Evolutionary conservation across 2,113 vertebrate genomes (phyloP).

Genomic region (Saccopteryx leptura): DNA sequence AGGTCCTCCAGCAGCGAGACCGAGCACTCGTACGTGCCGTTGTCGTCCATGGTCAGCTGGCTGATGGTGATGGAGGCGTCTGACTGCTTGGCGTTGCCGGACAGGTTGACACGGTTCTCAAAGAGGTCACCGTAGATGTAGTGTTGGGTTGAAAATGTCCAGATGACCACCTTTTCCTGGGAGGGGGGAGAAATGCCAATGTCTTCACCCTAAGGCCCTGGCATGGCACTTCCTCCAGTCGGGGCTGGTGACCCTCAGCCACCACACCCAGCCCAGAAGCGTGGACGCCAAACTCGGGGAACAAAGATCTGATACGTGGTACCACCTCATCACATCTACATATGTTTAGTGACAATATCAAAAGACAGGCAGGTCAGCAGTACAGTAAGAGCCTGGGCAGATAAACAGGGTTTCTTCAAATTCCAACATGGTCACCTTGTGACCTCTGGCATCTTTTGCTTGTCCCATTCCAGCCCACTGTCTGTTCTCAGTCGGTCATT

Average conservation of each 20-base stretch:
- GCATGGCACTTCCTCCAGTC: neutral
- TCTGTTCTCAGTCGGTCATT: neutral
- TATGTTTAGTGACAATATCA: neutral
- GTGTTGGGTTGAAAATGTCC: neutral
- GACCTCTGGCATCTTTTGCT: neutral
- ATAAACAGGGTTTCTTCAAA: neutral
- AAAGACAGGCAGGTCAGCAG: neutral
- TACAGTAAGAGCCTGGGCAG: neutral
- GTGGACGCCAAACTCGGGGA: neutral
- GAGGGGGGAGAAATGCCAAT: neutral
- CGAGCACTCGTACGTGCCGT: constrained; percentile 88
- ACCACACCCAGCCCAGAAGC: neutral
- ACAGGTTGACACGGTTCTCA: constrained; percentile 82
- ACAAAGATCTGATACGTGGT: too few relatives aligned
- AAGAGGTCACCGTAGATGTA: constrained; percentile 83
- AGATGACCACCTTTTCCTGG: constrained; percentile 86
- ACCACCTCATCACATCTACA: neutral
- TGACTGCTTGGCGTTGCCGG: accelerated
- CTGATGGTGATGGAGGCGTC: constrained; percentile 87
- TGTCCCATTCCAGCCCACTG: neutral
- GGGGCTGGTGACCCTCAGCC: neutral
- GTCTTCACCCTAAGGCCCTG: neutral
- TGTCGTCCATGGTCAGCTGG: constrained; percentile 91
- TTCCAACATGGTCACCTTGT: accelerated
- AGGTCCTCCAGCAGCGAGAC: constrained; percentile 87